A percentile compares a stretch with the other conserved stretches of the same genome.
phyloP scores from a whole-genome alignment of 2,113 vertebrate species.

The Eublepharis macularius region DNA sequence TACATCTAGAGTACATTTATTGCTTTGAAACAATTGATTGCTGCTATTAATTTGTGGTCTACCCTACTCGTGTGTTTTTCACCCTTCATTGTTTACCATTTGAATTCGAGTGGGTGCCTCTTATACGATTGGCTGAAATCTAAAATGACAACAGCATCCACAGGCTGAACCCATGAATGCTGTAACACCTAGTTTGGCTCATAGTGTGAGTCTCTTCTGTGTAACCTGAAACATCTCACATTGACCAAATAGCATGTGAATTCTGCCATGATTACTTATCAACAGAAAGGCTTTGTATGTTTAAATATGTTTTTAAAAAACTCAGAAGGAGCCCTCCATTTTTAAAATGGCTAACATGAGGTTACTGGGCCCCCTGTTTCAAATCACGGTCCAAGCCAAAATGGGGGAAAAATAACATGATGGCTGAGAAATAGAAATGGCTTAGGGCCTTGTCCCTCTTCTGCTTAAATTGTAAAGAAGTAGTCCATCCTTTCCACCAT shows the following conservation, averaged over 20 bases:
- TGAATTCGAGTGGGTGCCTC: too few species aligned
- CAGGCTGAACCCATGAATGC: too few species aligned
- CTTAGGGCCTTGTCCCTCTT: background rate
- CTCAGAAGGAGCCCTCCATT: too few species aligned
- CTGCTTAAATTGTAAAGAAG: background rate
- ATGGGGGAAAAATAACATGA: background rate
- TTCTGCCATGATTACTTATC: background rate
- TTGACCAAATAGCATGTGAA: background rate
- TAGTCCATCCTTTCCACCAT: background rate
- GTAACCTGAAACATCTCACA: background rate
- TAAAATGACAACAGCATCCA: too few species aligned
- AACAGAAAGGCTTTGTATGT: background rate
- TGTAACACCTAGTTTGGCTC: background rate
- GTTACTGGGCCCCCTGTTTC: background rate
- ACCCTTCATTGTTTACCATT: too few species aligned
- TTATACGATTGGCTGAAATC: too few species aligned
- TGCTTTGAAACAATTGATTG: too few species aligned
- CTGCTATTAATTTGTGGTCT: too few species aligned
- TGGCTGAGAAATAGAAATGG: background rate
- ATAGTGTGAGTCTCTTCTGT: background rate
- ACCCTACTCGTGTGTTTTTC: too few species aligned
- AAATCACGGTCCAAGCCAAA: background rate
- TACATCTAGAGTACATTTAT: too few species aligned
- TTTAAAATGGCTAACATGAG: background rate
- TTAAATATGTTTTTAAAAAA: background rate